Evolutionary conservation across 1,140 invertebrate species (phyloP), one percentile per base, ranked within the genome.

Genomic region (Cyclina sinensis): DNA sequence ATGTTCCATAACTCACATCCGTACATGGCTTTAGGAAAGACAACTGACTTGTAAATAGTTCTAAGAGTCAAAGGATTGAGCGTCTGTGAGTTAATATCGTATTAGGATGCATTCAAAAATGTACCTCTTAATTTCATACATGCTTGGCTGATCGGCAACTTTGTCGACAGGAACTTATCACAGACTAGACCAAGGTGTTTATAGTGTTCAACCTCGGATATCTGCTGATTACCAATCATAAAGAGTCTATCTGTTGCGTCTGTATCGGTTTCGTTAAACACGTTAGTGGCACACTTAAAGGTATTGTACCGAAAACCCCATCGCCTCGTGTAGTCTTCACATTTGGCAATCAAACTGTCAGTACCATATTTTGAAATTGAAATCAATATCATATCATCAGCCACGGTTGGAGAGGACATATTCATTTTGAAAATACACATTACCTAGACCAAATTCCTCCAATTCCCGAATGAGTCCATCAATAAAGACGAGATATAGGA

Each of bases 401-500:
- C 54, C 5, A 81, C 59, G 7, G 81, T 70, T 30, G 65, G 81
- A 11, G 62, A 51, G 4, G 2, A 84, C 24, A 21, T n/a, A n/a
- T 65, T 81, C 79, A 65, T 81, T 21, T 62, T 48, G 21, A 65
- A 65, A 11, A 84, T 32, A 30, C 62, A 73, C 9, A 84, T n/a
- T 27, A 11, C 81, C 81, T 35, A 32, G 24, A 21, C 46, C 46
- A 35, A 9, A 24, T 3, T 68, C 46, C 32, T 51, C 46, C 24
- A 84, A 27, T 51, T 70, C 35, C 11, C 51, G 48, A 7, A 84
- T 68, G 3, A 84, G 27, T 2, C 27, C 21, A 27, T 84, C 73
- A 2, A 84, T 84, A 32, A 68, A 70, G 3, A 83, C 5, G 27
- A 83, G 80, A 46, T 84, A 84, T 3, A 84, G 39, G n/a, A 84